Evolutionary conservation across 2,888 invertebrate species (phyloP).

Genomic region (Elysia crispata): DNA sequence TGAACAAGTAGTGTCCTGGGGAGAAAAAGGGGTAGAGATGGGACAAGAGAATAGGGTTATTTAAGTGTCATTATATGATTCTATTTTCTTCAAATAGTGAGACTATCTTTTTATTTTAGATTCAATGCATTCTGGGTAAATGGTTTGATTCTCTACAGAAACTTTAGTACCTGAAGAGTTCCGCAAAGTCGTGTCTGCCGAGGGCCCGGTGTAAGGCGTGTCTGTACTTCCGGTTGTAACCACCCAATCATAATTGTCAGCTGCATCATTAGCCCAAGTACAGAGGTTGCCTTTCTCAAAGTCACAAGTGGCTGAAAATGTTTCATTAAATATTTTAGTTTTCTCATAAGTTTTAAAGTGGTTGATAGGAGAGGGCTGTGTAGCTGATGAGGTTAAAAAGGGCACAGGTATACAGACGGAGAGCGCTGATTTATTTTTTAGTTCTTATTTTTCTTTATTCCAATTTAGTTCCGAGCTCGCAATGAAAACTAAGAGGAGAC

Average conservation of each 20-base stretch:
- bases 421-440: no score
- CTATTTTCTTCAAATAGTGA: not conserved
- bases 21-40: not conserved
- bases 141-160: no score
- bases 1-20: slow-evolving; percentile 69
- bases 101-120: not conserved
- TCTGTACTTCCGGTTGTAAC: slow-evolving; percentile 63
- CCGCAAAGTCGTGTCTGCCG: slow-evolving; percentile 89
- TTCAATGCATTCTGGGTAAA: not conserved
- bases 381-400: not conserved
- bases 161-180: slow-evolving; percentile 78
- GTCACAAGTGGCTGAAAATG: slow-evolving; percentile 62
- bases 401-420: not conserved
- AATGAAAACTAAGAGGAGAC: no score
- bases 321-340: no score
- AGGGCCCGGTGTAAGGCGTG: slow-evolving; percentile 83
- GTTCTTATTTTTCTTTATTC: no score
- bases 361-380: no score
- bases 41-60: not conserved
- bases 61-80: not conserved
- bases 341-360: no score
- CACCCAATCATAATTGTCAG: slow-evolving; percentile 71
- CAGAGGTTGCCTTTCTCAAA: slow-evolving; percentile 67
- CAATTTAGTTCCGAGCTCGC: no score
- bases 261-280: slow-evolving; percentile 60